Base-by-base conservation (phyloP, 2,888 invertebrate genomes). In the Leptopterna dolabrata region DNA sequence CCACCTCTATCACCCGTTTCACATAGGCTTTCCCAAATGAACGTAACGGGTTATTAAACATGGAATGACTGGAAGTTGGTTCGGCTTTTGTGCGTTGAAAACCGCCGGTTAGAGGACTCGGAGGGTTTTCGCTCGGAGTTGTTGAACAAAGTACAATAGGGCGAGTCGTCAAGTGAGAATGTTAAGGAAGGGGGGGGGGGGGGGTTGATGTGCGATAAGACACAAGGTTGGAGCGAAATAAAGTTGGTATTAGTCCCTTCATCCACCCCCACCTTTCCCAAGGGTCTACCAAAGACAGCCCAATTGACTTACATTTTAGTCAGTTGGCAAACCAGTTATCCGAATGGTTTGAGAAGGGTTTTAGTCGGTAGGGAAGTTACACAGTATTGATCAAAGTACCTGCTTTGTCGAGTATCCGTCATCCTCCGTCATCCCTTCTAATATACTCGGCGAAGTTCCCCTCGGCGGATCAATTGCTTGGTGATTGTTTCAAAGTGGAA, bases 261-360 rank as follows among this genome's bases (percentile, higher is more conserved):
- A 41, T 13, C 19, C 13, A 16, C 13, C 73, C 30, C 41, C 70
- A 70, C 11, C 36, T n/a, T 71, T 27, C 36, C 29, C 30, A 41
- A 36, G 16, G 36, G 30, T 73, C 63, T 63, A n/a, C 63, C 63
- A 24, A 63, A 63, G 63, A 63, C 63, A 73, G 41, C 73, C 73
- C 73, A 73, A 73, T 73, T 41, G 73, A 73, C 73, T 73, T 73
- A 73, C 73, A 73, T 73, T 73, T 63, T 73, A 73, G 73, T 73
- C 73, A 41, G 73, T 73, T 73, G 73, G 73, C 36, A 73, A 73
- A 73, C 73, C 73, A 73, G 30, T 73, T 41, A 73, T 29, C 63
- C 73, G 73, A 73, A 73, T 73, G 73, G 73, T 73, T 73, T 73
- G 36, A 41, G 73, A n/a, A 30, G 73, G 73, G 73, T 30, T 36